Evolutionary conservation across 53 echinoderm and acorn worm species (phyloP).

Genomic region (Holothuria leucospilota): DNA sequence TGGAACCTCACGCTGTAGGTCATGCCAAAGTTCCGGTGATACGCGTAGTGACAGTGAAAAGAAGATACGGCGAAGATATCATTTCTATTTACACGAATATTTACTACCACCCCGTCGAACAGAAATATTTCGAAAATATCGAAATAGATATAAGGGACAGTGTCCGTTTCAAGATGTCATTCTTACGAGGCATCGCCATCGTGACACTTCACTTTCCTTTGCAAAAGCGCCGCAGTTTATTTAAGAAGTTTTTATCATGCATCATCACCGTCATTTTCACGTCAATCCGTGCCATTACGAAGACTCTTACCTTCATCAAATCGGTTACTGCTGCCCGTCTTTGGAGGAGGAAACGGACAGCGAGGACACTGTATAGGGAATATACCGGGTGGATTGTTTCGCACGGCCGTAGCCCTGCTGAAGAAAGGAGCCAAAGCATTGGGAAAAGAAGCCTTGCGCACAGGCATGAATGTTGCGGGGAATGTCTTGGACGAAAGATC

Average conservation of each 20-base stretch:
- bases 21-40: too few species aligned
- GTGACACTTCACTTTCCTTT: too few species aligned
- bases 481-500: conserved; percentile 50
- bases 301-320: conserved; percentile 23
- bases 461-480: conserved; percentile 57
- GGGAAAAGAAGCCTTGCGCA: too few species aligned
- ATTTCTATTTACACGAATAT: conserved; percentile 15
- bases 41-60: background rate
- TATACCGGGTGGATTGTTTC: conserved; percentile 56
- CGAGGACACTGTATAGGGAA: conserved; percentile 55
- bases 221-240: background rate
- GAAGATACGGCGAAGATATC: conserved; percentile 51
- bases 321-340: background rate
- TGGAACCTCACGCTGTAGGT: background rate
- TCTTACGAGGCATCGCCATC: too few species aligned
- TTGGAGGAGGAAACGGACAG: background rate
- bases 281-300: background rate
- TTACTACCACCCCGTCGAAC: background rate
- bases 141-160: conserved; percentile 17
- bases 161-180: background rate
- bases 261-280: background rate
- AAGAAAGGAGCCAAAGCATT: conserved; percentile 57
- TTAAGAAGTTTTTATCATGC: background rate
- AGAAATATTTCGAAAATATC: background rate
- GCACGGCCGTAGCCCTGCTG: conserved; percentile 26